Conservation (phyloP, 2,888 invertebrate species). For the Bombylius discolor region DNA sequence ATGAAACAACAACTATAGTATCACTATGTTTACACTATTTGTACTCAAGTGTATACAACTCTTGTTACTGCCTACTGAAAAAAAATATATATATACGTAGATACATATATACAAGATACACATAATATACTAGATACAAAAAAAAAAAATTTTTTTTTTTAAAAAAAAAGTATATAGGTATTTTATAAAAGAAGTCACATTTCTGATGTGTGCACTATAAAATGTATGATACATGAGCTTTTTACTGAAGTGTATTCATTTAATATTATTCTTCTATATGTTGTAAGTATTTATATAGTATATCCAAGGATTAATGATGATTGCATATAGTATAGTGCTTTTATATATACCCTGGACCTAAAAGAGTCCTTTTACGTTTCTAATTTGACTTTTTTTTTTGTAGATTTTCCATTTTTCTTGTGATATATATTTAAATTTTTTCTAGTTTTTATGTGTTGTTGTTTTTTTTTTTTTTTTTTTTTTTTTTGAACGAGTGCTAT, state of each 20-base stretch:
- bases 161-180: too few relatives aligned
- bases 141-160: too few relatives aligned
- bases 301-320: constrained; percentile 9
- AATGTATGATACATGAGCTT: too few relatives aligned
- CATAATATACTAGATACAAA: too few relatives aligned
- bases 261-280: too few relatives aligned
- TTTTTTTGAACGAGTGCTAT: background rate
- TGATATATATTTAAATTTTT: background rate
- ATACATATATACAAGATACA: too few relatives aligned
- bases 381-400: background rate
- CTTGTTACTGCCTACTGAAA: too few relatives aligned
- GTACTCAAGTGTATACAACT: constrained; percentile 3
- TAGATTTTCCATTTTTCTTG: background rate
- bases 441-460: too few relatives aligned
- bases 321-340: background rate
- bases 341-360: background rate
- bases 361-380: background rate
- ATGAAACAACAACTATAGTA: background rate
- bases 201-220: too few relatives aligned
- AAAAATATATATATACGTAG: too few relatives aligned
- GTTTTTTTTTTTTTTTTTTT: background rate
- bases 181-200: too few relatives aligned
- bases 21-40: background rate
- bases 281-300: background rate
- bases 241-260: too few relatives aligned